Base-by-base conservation (phyloP, 2,888 invertebrate species). In the Cantharis nigra region DNA sequence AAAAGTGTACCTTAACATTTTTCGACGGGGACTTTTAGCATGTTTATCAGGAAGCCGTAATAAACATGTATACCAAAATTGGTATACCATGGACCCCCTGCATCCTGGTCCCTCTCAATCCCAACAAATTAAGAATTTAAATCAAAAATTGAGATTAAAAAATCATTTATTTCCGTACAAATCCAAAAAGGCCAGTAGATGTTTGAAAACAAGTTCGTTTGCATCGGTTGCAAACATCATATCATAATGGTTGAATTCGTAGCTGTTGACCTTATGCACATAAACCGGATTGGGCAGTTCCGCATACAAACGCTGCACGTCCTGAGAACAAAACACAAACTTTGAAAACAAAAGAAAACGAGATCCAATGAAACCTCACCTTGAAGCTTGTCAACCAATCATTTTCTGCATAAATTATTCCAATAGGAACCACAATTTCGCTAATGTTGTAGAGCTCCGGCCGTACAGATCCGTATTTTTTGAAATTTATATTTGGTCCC, bases 321-420 rank as follows among this genome's bases (percentile, higher is more conserved):
- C 93, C 80, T 85, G 74, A 76, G 84, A 84, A 9, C 26, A 26
- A 26, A 26, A 26, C 26, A 2, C 26, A 26, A 26, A 26, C 26
- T 26, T 9, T 7, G 4, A 23, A 62, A 63, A 33, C 7, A 49
- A 16, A 16, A 20, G n/a, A 33, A 18, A 16, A 13, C 3, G 13
- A 3, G 10, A 11, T 0, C 28, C 28, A 11, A 30, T 10, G 3
- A 10, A 70, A 20, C 4, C 2, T 10, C 28, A 78, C 78, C 75
- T 26, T 33, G 30, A 26, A 13, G 11, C 90, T 88, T 1, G 93
- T 91, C 18, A 95, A 85, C 91, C 92, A 92, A 85, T 96, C 95
- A 14, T 91, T 91, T 3, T 88, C 87, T 9, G 91, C 90, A 82
- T 90, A 91, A 82, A 91, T 91, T 10, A 93, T 84, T 1, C 90